Conservation (phyloP, 2,888 invertebrate genomes). For the Hipparchia sbordonii region DNA sequence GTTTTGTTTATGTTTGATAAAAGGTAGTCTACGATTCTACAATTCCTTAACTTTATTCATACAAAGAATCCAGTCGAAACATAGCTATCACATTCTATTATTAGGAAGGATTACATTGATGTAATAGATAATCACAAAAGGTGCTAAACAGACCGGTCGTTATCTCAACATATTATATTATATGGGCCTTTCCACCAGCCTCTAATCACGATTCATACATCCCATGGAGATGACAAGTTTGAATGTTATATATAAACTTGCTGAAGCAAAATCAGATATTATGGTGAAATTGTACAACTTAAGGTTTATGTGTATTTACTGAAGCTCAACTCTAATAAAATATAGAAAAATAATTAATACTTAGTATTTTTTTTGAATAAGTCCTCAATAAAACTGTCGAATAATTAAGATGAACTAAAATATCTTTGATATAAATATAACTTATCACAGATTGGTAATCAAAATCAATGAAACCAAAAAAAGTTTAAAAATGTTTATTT, state of each 20-base stretch:
- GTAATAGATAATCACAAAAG: too few species aligned
- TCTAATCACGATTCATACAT: not conserved
- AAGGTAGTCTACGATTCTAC: too few species aligned
- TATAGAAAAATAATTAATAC: not conserved
- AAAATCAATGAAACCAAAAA: not conserved
- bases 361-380: not conserved
- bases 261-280: not conserved
- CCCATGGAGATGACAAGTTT: not conserved
- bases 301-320: not conserved
- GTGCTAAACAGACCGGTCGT: too few species aligned
- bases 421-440: too few species aligned
- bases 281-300: not conserved
- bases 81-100: too few species aligned
- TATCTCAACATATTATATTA: too few species aligned
- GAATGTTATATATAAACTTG: not conserved
- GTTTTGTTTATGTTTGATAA: too few species aligned
- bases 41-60: too few species aligned
- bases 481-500: constrained; percentile 30
- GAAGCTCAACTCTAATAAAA: constrained; percentile 17
- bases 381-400: not conserved
- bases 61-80: too few species aligned
- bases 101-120: too few species aligned
- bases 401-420: not conserved
- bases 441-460: too few species aligned
- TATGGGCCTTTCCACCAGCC: too few species aligned